A percentile compares a stretch with the other conserved stretches of the same genome.
Evolutionary conservation across 2,888 invertebrate species (phyloP).

Genomic region (Sphinx pinastri): DNA sequence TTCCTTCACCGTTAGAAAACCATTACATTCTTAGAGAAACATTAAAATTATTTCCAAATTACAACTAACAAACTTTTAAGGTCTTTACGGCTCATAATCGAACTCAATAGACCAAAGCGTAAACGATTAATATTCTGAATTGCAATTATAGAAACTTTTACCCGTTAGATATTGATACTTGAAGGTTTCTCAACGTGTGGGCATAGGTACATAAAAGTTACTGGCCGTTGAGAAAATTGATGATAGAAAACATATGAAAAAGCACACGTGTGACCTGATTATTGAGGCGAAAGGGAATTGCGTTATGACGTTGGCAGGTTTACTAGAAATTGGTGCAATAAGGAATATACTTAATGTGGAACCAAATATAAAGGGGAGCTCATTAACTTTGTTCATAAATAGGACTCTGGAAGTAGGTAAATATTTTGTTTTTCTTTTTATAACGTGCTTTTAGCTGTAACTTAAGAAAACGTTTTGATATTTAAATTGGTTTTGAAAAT

Average conservation of each 20-base stretch:
- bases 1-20: too few relatives aligned
- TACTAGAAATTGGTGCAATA: background rate
- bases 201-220: background rate
- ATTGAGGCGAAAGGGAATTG: conserved; percentile 34
- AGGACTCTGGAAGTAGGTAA: background rate
- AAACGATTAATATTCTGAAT: too few relatives aligned
- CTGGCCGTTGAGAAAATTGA: conserved; percentile 28
- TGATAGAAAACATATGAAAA: conserved; percentile 3
- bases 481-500: too few relatives aligned
- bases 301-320: background rate
- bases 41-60: too few relatives aligned
- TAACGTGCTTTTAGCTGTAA: background rate
- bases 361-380: background rate
- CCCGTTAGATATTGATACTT: too few relatives aligned
- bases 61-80: too few relatives aligned
- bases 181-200: too few relatives aligned
- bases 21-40: too few relatives aligned
- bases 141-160: too few relatives aligned
- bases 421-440: background rate
- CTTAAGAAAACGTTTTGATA: too few relatives aligned
- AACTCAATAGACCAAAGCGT: background rate
- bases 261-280: conserved; percentile 35
- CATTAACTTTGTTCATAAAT: background rate
- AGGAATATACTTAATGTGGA: background rate
- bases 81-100: background rate